phyloP scores from a whole-genome alignment of 2,113 vertebrate species.

The Aptenodytes patagonicus region DNA sequence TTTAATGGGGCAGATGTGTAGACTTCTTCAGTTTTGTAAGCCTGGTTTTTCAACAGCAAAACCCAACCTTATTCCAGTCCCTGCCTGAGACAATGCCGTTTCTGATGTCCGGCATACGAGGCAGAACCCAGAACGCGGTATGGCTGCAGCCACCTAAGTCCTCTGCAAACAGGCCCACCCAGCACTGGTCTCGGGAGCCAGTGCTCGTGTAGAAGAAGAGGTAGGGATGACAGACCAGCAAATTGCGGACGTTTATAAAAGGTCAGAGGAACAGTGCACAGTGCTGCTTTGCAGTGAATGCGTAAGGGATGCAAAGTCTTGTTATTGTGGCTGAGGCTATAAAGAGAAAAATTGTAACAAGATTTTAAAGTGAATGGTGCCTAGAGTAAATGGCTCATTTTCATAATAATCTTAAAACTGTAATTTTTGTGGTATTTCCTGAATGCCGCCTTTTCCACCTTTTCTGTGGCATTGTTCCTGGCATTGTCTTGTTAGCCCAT shows the following conservation, averaged over 20 bases:
- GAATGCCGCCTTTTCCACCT: neutral
- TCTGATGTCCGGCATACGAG: neutral
- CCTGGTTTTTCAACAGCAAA: neutral
- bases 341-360: neutral
- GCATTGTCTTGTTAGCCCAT: neutral
- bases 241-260: accelerated
- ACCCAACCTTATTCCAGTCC: neutral
- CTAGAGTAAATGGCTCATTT: neutral
- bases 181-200: neutral
- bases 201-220: neutral
- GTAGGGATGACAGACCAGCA: neutral
- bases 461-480: neutral
- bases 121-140: accelerated
- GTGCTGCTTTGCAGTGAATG: neutral
- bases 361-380: neutral
- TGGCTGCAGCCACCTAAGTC: neutral
- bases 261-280: neutral
- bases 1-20: neutral
- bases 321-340: neutral
- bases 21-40: neutral
- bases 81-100: neutral
- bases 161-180: neutral
- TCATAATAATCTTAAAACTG: neutral
- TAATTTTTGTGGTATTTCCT: neutral
- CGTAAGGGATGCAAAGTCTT: neutral